A percentile compares a stretch with the other conserved stretches of the same genome.
Evolutionary conservation across 1,140 invertebrate genomes (phyloP).

Genomic region (Paralvinella palmiformis): DNA sequence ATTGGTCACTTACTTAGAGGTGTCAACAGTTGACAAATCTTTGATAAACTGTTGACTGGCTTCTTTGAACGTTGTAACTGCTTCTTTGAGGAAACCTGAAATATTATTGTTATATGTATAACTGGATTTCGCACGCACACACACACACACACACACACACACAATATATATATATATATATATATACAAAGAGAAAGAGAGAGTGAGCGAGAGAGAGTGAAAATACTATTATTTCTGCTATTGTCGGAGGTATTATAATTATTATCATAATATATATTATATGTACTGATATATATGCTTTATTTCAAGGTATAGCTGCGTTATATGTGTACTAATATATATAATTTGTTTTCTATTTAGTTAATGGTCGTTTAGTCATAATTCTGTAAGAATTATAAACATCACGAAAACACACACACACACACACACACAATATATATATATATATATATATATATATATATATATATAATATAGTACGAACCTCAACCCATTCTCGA

Average conservation of each 20-base stretch:
- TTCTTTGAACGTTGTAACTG: neutral
- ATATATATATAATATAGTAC: neutral
- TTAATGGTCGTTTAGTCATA: too few species aligned
- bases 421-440: neutral
- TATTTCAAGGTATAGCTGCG: too few species aligned
- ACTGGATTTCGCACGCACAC: neutral
- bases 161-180: too few species aligned
- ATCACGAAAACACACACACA: neutral
- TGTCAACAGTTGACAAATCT: too few species aligned
- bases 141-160: neutral
- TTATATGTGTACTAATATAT: too few species aligned
- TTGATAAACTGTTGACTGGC: neutral
- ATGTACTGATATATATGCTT: too few species aligned
- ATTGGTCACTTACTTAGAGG: neutral
- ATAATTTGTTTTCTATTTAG: too few species aligned
- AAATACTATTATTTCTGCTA: constrained; percentile 7
- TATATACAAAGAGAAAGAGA: too few species aligned
- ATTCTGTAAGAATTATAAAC: too few species aligned
- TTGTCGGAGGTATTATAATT: too few species aligned
- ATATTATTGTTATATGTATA: neutral
- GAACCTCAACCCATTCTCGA: constrained; percentile 48
- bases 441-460: neutral
- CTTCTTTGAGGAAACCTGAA: neutral
- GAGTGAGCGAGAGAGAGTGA: neutral
- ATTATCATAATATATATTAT: too few species aligned